These are phyloP conservation scores for Rhysida immarginata DNA, from an alignment of 1,140 invertebrate genomes.

Conservation along the genomic window DNA sequence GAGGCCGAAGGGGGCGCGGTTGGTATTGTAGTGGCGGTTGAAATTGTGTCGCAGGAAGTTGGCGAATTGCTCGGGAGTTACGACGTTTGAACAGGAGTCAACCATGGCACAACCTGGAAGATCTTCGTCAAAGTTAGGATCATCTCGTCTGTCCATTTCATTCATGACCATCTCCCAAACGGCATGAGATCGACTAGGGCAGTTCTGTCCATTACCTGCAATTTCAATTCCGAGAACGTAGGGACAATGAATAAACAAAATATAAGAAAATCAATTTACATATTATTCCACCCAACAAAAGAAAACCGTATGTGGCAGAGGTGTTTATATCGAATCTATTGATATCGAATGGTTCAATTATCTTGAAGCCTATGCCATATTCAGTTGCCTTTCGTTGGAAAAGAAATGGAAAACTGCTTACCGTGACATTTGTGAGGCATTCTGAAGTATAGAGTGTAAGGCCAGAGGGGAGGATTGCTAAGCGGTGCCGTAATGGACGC, in stretches of 20 bases:
- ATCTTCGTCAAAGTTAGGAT: constrained; percentile 77
- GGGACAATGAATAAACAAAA: neutral
- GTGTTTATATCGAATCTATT: neutral
- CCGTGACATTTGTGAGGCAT: constrained; percentile 91
- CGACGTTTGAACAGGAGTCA: constrained; percentile 82
- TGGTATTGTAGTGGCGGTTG: constrained; percentile 79
- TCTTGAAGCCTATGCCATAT: neutral
- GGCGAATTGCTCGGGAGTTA: constrained; percentile 71
- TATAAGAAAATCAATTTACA: neutral
- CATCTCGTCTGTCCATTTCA: constrained; percentile 76
- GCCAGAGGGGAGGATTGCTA: constrained; percentile 80
- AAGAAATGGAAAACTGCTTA: neutral
- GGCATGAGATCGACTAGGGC: constrained; percentile 72
- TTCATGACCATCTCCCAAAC: constrained; percentile 96
- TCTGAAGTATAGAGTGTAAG: constrained; percentile 84
- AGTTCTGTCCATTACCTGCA: constrained; percentile 61
- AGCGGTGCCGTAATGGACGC: constrained; percentile 81
- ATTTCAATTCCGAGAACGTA: neutral
- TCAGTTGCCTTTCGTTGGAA: neutral
- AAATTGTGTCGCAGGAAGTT: constrained; percentile 82
- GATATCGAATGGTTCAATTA: neutral
- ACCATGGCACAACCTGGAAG: constrained; percentile 81
- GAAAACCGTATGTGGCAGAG: neutral
- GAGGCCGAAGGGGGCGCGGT: constrained; percentile 82
- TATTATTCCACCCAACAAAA: neutral